Base-by-base conservation (phyloP, 2,888 invertebrate species). In the Eilema sororculum region DNA sequence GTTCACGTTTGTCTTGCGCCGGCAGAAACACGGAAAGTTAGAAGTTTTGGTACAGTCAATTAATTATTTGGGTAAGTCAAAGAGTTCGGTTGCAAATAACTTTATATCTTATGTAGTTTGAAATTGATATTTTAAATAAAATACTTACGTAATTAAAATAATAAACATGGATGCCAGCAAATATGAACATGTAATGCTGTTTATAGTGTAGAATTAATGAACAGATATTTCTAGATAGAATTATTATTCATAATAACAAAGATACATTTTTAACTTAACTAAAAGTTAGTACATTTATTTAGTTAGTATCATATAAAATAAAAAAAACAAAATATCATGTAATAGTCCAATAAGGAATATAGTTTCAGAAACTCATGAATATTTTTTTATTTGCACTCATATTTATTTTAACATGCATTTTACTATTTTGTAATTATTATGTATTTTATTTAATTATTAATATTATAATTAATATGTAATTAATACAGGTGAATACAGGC, bases 11-110 rank as follows among this genome's bases (percentile, higher is more conserved):
- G 93, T 72, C 85, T 93, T 57, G 83, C 89, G 69, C 91, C 93
- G 13, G 80, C 91, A 66, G 90, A 91, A 78, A 91, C 91, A 37
- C 87, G 80, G 74, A 93, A 93, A 87, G 78, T 93, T 73, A 89
- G 87, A 78, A 86, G 81, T 70, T 90, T 92, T 75, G 90, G 90
- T 81, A 84, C 82, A 67, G 69, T 81, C 72, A 85, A 87, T 74
- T 91, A 84, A 79, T 69, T 65, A 71, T 67, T 81, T 83, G 75
- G 91, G 90, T 91, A 86, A 91, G 91, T 91, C 78, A 30, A 52
- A 74, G n/a, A 30, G 24, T 78, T 84, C 70, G 37, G 69, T 84
- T 60, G 16, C 12, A 28, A 60, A n/a, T 30, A 65, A 30, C 10
- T 57, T 24, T 22, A 24, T 56, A 20, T 5, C 1, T 20, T 6